phyloP scores from a whole-genome alignment of 1,140 invertebrate genomes.

The Tetramorium parvispinum region DNA sequence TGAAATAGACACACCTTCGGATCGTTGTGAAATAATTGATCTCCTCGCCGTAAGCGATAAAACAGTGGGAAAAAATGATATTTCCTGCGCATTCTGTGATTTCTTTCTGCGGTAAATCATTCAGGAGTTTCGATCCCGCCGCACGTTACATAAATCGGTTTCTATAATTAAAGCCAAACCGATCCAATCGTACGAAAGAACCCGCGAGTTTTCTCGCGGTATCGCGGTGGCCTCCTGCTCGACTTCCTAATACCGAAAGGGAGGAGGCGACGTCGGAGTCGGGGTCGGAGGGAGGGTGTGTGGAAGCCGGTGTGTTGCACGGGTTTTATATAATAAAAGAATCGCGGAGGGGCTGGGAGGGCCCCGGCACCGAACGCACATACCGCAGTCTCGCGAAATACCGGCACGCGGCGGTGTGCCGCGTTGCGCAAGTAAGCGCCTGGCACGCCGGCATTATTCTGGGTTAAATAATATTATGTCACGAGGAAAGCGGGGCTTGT shows the following conservation, averaged over 20 bases:
- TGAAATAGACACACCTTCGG: not conserved
- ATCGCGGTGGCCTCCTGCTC: slow-evolving; percentile 59
- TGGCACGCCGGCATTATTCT: slow-evolving; percentile 79
- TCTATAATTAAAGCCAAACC: slow-evolving; percentile 48
- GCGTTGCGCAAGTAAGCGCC: slow-evolving; percentile 75
- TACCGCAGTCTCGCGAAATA: slow-evolving; percentile 79
- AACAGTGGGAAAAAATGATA: not conserved
- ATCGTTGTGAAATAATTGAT: not conserved
- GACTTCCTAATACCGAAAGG: slow-evolving; percentile 67
- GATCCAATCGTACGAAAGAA: slow-evolving; percentile 46
- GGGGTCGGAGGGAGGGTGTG: too few species aligned
- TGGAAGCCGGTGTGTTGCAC: slow-evolving; percentile 59
- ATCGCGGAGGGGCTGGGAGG: slow-evolving; percentile 19
- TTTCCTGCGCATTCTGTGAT: not conserved
- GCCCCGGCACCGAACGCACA: not conserved
- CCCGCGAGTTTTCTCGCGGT: slow-evolving; percentile 52
- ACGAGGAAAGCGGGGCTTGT: slow-evolving; percentile 81
- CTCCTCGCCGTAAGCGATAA: not conserved
- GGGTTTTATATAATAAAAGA: slow-evolving; percentile 80
- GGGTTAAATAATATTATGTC: slow-evolving; percentile 84
- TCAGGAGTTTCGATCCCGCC: slow-evolving; percentile 18
- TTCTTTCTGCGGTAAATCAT: slow-evolving; percentile 9
- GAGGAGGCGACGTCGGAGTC: not conserved
- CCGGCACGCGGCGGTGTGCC: slow-evolving; percentile 73
- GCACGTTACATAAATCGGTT: slow-evolving; percentile 44